A percentile compares a stretch with the other conserved stretches of the same genome.
phyloP scores from a whole-genome alignment of 64 coral and sea anemone genomes.

The Catalaphyllia jardinei region DNA sequence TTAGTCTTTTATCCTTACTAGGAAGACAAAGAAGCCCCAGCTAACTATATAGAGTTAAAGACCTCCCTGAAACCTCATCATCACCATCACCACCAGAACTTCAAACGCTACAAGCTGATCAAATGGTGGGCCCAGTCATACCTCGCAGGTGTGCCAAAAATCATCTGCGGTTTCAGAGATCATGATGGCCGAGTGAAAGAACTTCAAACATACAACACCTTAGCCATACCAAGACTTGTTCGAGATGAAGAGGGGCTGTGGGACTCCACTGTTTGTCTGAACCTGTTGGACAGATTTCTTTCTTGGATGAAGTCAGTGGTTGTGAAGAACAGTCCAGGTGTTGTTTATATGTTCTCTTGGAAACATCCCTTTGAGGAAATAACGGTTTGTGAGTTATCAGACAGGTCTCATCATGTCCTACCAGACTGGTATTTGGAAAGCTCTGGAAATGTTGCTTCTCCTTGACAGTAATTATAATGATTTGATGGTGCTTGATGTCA shows the following conservation, averaged over 20 bases:
- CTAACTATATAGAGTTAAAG: constrained; percentile 93
- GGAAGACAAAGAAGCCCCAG: constrained; percentile 73
- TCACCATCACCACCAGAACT: constrained; percentile 68
- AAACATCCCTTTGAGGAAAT: constrained; percentile 74
- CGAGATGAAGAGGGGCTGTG: constrained; percentile 71
- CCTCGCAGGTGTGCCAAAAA: constrained; percentile 92
- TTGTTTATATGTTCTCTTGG: constrained; percentile 89
- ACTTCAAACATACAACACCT: constrained; percentile 91
- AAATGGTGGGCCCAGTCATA: constrained; percentile 99
- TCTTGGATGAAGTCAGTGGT: constrained; percentile 80
- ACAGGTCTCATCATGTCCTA: constrained; percentile 59
- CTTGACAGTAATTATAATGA: not conserved
- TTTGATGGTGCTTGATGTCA: no score
- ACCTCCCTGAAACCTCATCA: constrained; percentile 78
- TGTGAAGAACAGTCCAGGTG: constrained; percentile 42
- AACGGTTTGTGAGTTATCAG: constrained; percentile 43
- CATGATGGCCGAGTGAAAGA: constrained; percentile 75
- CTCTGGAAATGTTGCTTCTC: not conserved
- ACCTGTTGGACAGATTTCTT: constrained; percentile 85
- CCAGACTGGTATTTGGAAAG: constrained; percentile 80
- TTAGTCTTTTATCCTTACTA: not conserved
- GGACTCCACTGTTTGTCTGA: constrained; percentile 86
- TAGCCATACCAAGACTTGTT: constrained; percentile 81
- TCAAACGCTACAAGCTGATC: constrained; percentile 92
- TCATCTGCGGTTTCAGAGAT: constrained; percentile 90